Evolutionary conservation across 1,140 invertebrate species (phyloP), one percentile per base, ranked within the genome.

Genomic region (Drosophila tropicalis): DNA sequence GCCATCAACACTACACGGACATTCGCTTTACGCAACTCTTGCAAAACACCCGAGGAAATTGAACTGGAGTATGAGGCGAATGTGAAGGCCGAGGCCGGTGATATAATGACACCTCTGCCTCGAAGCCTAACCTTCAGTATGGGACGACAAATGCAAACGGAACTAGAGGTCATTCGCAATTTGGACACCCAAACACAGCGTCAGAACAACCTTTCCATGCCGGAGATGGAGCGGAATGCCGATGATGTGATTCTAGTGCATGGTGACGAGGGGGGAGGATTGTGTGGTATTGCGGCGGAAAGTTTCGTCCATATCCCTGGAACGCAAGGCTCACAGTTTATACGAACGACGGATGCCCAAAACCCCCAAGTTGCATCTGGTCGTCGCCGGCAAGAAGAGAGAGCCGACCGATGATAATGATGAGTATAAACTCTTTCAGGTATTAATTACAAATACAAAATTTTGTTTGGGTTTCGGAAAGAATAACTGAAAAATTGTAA

Each of bases 101-200:
- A 91, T 68, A 73, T 91, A 56, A 90, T 91, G 90, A 91, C 90
- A 62, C 90, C 90, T 25, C 67, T 91, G 76, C 81, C 84, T 19
- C 76, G 77, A 22, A 86, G 80, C 15, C 29, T 84, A 66, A 44
- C 76, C 73, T 79, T 83, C 40, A 39, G 17, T 22, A 44, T 55
- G 15, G 81, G 82, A 55, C 76, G 81, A 47, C 72, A 69, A 51
- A 70, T 81, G 76, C 80, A 87, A 70, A 72, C 84, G 84, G 83
- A 87, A 83, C 90, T 91, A 65, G 77, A 91, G 70, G 81, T 73
- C 67, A 84, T 91, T 75, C 83, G 90, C 67, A 91, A 75, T 68
- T 68, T 91, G 65, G 90, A 91, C 62, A 64, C 80, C 0, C 78
- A 91, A 62, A 77, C 87, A 12, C 62, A 91, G 62, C 75, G 74